Evolutionary conservation across 2,113 vertebrate species (phyloP), one percentile per base, ranked within the genome.

Genomic region (Brachyistius frenatus): DNA sequence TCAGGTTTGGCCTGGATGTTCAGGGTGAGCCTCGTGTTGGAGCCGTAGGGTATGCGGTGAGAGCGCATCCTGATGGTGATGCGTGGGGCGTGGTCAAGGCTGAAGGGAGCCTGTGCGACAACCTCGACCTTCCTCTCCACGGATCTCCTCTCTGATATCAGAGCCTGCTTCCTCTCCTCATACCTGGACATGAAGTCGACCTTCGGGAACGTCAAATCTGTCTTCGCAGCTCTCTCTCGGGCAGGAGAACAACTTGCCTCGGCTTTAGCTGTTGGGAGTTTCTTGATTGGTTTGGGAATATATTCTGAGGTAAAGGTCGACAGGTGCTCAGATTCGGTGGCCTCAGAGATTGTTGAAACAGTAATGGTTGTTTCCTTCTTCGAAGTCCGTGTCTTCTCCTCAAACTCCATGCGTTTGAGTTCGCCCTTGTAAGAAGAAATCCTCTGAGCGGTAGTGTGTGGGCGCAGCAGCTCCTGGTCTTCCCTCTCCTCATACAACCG

Each of bases 1-100:
- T 97, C 96, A 76, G 98, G 97, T 86, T 97, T 99, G 65, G 97
- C 95, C 39, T 98, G 98, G 63, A 99, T 94, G 6, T 99, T 99
- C 16, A 99, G 80, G 74, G 97, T 97, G 78, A 99, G 99, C 73
- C 93, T 95, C 3, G 98, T 98, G 49, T 91, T 96, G 35, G 96
- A 95, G 72, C 97, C 95, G 52, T 93, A 93, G 0, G 96, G 96
- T 1, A 98, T 95, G 14, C 97, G 96, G 77, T 99, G 98, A 74
- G 98, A 99, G 15, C 97, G 96, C 97, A 99, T 96, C 91, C 98
- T 95, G 81, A 99, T 77, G 14, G 97, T 99, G 70, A 99, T 96
- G 6, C 96, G 96, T 72, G 98, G 98, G 33, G 91, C 70, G 0
- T 99, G 97, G 92, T 99, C 97, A 64, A 99, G 94, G 1, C 96